Base-by-base conservation (phyloP, 2,888 invertebrate species). In the Perizoma flavofasciatum region DNA sequence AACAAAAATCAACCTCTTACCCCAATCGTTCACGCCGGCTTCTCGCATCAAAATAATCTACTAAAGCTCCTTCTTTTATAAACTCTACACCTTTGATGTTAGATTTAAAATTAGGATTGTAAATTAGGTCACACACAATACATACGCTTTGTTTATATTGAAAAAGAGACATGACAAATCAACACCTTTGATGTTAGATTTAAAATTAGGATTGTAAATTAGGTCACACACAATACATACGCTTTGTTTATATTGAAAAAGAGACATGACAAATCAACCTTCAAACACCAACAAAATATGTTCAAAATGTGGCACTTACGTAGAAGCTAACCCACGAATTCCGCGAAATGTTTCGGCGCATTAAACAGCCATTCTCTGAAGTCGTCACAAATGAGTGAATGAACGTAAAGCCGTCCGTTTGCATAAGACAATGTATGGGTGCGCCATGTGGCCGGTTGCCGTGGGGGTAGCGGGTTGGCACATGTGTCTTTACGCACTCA, bases 401-500 rank as follows among this genome's bases (percentile, higher is more conserved):
- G 86, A 83, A 83, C 85, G 82, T 86, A 80, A 81, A 77, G 65
- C 71, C 74, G 78, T 79, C 81, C 78, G 85, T 86, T 89, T 87
- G 86, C 88, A 83, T 86, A 88, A 87, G 82, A 88, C 88, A 88
- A 85, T 88, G 84, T 82, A 79, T 77, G 50, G 57, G 64, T 74
- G 70, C 72, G 66, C 72, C 88, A 88, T 86, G 78, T 89, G 88
- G 80, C 73, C 70, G 69, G 73, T 77, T 71, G 79, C 71, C 71
- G 77, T 67, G 82, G 78, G 59, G 82, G 85, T 86, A 80, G 78
- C 81, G 73, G 77, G 74, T 67, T 71, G 74, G 74, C 87, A 88
- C 88, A 89, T 88, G 87, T 89, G 88, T 82, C 74, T 68, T 83
- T 86, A 86, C 88, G 80, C 86, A 82, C 81, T 87, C 89, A 91